phyloP scores from a whole-genome alignment of 2,888 invertebrate genomes.

The Parnassius smintheus region DNA sequence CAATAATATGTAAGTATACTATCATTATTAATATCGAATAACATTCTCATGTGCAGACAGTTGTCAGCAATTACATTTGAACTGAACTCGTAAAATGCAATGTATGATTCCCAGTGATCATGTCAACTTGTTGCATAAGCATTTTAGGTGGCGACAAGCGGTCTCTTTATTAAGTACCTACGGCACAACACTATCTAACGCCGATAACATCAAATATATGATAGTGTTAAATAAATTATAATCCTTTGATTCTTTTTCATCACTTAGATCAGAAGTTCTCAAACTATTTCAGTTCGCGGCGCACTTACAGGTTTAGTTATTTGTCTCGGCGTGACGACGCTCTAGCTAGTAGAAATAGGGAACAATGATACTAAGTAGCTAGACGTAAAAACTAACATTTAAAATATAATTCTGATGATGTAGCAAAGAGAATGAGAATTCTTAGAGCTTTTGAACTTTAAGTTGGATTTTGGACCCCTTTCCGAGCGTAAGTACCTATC shows the following conservation, averaged over 20 bases:
- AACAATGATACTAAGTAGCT: no score
- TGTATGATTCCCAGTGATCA: not conserved
- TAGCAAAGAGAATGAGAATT: no score
- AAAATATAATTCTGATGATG: no score
- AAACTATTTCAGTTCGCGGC: no score
- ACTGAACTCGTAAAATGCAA: not conserved
- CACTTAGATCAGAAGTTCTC: slow-evolving; percentile 1
- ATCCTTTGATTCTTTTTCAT: slow-evolving; percentile 14
- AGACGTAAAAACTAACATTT: no score
- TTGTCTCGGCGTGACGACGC: no score
- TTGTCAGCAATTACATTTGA: not conserved
- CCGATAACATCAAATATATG: slow-evolving; percentile 21
- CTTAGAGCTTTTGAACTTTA: no score
- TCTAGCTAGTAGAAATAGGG: no score
- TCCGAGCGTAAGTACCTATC: no score
- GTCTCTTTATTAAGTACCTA: slow-evolving; percentile 8
- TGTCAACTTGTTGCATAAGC: slow-evolving; percentile 1
- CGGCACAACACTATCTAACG: slow-evolving; percentile 16
- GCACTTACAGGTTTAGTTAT: no score
- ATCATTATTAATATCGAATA: not conserved
- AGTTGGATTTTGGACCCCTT: no score
- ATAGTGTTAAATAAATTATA: slow-evolving; percentile 19
- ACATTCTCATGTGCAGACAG: not conserved
- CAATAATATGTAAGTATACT: not conserved
- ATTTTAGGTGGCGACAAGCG: slow-evolving; percentile 22